phyloP scores from a whole-genome alignment of 2,797 vertebrate species.

The Gila robusta region DNA sequence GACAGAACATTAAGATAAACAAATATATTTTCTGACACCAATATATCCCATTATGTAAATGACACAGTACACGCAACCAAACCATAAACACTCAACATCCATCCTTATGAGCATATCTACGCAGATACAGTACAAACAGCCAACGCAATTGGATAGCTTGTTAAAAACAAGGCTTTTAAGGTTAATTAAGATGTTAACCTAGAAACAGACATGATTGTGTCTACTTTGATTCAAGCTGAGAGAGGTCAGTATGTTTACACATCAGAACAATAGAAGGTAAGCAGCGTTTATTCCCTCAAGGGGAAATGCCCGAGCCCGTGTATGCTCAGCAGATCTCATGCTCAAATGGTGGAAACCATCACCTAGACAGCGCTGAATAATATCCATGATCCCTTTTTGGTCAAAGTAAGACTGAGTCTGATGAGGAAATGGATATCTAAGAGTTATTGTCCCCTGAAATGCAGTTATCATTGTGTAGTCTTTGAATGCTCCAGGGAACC shows the following conservation, averaged over 20 bases:
- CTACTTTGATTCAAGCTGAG: slow-evolving; percentile 61
- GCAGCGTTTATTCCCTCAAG: slow-evolving; percentile 49
- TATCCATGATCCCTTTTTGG: slow-evolving; percentile 20
- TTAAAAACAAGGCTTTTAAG: slow-evolving; percentile 50
- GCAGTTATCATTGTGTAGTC: slow-evolving; percentile 92
- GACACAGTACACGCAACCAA: not conserved
- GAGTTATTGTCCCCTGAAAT: slow-evolving; percentile 87
- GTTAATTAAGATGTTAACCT: slow-evolving; percentile 62
- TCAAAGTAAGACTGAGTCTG: slow-evolving; percentile 61
- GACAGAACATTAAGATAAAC: slow-evolving; percentile 59
- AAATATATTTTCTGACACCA: slow-evolving; percentile 50
- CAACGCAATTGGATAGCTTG: slow-evolving; percentile 55
- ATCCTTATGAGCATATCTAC: slow-evolving; percentile 22
- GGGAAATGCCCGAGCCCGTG: slow-evolving; percentile 59
- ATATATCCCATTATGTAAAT: slow-evolving; percentile 42
- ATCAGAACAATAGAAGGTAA: slow-evolving; percentile 61
- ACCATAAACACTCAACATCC: slow-evolving; percentile 25
- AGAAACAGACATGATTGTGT: slow-evolving; percentile 58
- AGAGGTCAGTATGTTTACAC: slow-evolving; percentile 66
- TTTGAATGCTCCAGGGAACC: slow-evolving; percentile 97
- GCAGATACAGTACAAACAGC: not conserved
- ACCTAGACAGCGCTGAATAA: slow-evolving; percentile 38
- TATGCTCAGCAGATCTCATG: not conserved
- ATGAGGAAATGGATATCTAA: slow-evolving; percentile 89
- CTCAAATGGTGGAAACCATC: not conserved